These are phyloP conservation scores for Hyperopisus bebe DNA, from an alignment of 2,113 vertebrate genomes.

Conservation along the genomic window DNA sequence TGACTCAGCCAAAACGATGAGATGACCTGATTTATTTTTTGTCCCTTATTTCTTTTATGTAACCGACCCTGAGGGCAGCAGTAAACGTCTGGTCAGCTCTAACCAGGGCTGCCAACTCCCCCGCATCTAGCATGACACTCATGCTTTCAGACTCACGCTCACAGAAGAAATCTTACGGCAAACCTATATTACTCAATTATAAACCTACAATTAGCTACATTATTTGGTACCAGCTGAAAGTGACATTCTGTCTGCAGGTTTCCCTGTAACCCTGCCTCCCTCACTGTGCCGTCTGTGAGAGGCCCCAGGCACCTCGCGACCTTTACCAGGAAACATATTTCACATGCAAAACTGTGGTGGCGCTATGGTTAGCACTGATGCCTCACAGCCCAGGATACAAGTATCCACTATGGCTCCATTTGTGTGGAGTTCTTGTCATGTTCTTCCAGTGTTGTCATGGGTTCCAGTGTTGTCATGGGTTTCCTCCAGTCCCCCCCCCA, in stretches of 20 bases:
- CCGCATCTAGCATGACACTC: no score
- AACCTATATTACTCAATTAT: no score
- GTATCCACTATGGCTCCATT: no score
- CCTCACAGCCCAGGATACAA: background rate
- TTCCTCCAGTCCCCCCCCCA: background rate
- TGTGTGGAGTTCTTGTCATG: no score
- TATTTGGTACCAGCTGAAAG: background rate
- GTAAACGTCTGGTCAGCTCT: background rate
- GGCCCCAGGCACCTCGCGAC: background rate
- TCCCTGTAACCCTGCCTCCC: background rate
- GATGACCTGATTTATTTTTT: background rate
- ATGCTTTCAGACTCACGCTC: no score
- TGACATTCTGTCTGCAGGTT: background rate
- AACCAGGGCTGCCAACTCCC: background rate
- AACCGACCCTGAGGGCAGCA: background rate
- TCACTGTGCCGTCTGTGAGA: background rate
- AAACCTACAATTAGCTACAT: no score
- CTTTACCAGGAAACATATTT: background rate
- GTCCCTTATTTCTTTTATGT: background rate
- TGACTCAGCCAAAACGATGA: conserved; percentile 1
- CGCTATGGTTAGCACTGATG: background rate
- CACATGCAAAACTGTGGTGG: background rate
- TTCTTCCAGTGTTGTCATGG: no score
- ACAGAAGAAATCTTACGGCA: no score
- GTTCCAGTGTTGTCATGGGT: no score